These are phyloP conservation scores for Chloroceryle inda DNA, from an alignment of 2,797 vertebrate genomes.

Conservation along the genomic window DNA sequence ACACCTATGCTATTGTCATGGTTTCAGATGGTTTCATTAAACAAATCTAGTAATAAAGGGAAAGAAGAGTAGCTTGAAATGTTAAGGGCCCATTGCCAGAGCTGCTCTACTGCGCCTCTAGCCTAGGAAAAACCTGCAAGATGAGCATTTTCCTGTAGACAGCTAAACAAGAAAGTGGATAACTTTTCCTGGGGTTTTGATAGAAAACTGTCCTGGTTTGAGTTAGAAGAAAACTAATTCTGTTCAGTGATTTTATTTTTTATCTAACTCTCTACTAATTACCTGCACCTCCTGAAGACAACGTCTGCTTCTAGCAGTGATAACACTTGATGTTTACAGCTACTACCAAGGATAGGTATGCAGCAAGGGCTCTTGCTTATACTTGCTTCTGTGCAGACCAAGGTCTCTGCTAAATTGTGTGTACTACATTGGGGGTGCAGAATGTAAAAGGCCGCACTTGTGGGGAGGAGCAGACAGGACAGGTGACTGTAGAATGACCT, in stretches of 20 bases:
- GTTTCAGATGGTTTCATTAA: not conserved
- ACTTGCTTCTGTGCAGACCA: too few relatives aligned
- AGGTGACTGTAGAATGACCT: too few relatives aligned
- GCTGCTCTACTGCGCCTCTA: not conserved
- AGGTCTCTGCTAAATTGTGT: too few relatives aligned
- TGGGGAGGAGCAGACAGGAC: too few relatives aligned
- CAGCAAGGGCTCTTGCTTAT: too few relatives aligned
- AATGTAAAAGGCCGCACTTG: too few relatives aligned
- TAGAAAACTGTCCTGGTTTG: not conserved
- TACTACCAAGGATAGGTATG: too few relatives aligned
- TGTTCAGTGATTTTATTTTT: not conserved
- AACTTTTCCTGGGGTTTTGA: not conserved
- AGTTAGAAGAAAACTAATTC: not conserved
- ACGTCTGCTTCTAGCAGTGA: too few relatives aligned
- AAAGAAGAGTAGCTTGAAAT: not conserved
- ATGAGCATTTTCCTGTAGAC: not conserved
- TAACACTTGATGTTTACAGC: too few relatives aligned
- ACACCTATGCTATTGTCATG: not conserved
- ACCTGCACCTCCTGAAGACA: not conserved
- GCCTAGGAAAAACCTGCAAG: not conserved
- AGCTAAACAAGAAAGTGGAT: not conserved
- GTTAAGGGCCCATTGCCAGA: not conserved
- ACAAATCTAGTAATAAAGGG: not conserved
- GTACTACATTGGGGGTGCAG: too few relatives aligned
- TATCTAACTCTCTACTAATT: not conserved